Evolutionary conservation across 2,113 vertebrate species (phyloP).

Genomic region (Periophthalmodon schlosseri): DNA sequence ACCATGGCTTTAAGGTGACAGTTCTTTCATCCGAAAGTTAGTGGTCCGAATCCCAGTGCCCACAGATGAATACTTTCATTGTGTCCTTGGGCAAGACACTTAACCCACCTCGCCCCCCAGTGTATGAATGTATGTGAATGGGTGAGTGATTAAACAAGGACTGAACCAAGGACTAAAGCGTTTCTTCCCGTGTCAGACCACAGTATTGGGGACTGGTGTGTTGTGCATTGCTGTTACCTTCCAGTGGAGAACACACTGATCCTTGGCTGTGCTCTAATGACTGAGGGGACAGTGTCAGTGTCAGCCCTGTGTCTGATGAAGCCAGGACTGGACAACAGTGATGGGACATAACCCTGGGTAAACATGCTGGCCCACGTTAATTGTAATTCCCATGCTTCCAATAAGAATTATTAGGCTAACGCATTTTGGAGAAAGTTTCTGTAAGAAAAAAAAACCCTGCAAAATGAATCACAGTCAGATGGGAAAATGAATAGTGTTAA

Average conservation of each 20-base stretch:
- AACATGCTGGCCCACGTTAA: conserved; percentile 51
- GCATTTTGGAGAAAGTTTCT: conserved; percentile 1
- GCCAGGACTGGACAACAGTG: conserved; percentile 45
- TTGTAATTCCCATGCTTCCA: conserved; percentile 14
- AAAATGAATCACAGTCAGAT: neutral
- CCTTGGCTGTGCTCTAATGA: conserved; percentile 73
- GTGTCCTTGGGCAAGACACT: no score
- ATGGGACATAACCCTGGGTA: conserved; percentile 60
- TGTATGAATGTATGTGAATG: no score
- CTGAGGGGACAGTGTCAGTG: conserved; percentile 69
- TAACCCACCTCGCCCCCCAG: no score
- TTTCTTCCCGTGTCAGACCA: neutral
- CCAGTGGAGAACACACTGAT: conserved; percentile 69
- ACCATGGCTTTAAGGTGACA: no score
- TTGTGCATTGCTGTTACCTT: conserved; percentile 49
- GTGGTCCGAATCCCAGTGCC: no score
- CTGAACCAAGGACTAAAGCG: neutral
- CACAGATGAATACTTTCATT: no score
- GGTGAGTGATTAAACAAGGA: neutral
- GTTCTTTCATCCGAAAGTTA: no score
- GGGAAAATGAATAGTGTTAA: neutral
- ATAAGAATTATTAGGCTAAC: neutral
- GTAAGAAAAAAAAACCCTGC: neutral
- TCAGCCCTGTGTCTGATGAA: conserved; percentile 64
- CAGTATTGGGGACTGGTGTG: conserved; percentile 12